Conservation (phyloP, 2,888 invertebrate genomes). For the Calliphora vomitoria region DNA sequence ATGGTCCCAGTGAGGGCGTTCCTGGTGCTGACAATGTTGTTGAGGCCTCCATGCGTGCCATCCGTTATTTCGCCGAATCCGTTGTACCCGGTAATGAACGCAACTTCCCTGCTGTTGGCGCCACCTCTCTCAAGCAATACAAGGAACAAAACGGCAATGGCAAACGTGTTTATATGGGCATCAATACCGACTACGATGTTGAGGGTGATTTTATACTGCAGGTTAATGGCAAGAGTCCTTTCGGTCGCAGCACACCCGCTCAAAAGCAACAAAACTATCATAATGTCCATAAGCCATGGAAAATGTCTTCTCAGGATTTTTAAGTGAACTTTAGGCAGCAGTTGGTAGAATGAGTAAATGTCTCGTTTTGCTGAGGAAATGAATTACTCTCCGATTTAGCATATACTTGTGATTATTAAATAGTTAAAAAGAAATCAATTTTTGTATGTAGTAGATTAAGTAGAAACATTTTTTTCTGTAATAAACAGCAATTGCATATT, state of each 20-base stretch:
- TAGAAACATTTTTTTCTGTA: not conserved
- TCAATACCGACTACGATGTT: slow-evolving; percentile 78
- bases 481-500: no score
- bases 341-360: not conserved
- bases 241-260: slow-evolving; percentile 80
- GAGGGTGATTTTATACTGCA: slow-evolving; percentile 82
- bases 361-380: not conserved
- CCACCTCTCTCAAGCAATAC: slow-evolving; percentile 81
- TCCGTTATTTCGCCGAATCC: slow-evolving; percentile 83
- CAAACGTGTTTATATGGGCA: slow-evolving; percentile 82
- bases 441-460: not conserved
- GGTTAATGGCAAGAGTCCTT: slow-evolving; percentile 82
- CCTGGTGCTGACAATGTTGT: slow-evolving; percentile 81
- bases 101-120: slow-evolving; percentile 82
- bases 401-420: not conserved
- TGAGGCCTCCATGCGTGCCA: slow-evolving; percentile 81
- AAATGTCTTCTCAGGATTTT: slow-evolving; percentile 27
- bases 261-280: slow-evolving; percentile 78
- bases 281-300: slow-evolving; percentile 75
- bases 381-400: not conserved
- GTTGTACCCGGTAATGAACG: slow-evolving; percentile 82
- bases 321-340: slow-evolving; percentile 27
- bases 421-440: not conserved
- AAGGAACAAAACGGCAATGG: slow-evolving; percentile 80
- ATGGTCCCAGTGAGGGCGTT: slow-evolving; percentile 79